Evolutionary conservation across 2,888 invertebrate genomes (phyloP).

Genomic region (Busseola fusca): DNA sequence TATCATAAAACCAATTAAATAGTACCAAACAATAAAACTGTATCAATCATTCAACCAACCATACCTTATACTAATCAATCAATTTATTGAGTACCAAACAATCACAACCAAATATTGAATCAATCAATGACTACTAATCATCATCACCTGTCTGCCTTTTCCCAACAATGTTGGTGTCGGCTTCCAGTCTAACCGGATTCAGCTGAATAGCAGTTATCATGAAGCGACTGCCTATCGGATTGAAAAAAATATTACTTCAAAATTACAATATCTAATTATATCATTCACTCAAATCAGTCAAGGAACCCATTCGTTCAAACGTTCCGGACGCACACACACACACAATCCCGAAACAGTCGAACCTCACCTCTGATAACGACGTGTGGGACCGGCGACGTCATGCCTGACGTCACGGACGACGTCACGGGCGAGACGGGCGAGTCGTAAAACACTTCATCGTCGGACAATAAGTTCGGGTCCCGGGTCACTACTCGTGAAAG

Average conservation of each 20-base stretch:
- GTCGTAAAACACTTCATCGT: slow-evolving; percentile 84
- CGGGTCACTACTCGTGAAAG: slow-evolving; percentile 53
- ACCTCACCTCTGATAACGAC: slow-evolving; percentile 61
- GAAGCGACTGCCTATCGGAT: neutral
- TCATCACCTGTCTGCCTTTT: too few species aligned
- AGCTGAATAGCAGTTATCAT: too few species aligned
- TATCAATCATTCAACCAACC: neutral
- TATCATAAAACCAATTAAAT: neutral
- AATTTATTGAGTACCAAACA: neutral
- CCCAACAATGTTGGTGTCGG: too few species aligned
- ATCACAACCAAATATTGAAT: neutral
- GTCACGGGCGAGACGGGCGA: slow-evolving; percentile 72
- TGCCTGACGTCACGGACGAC: slow-evolving; percentile 63
- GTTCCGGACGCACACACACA: neutral
- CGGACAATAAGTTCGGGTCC: slow-evolving; percentile 79
- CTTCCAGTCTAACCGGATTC: too few species aligned
- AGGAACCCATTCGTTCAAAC: neutral
- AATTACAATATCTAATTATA: neutral
- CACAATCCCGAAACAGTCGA: neutral
- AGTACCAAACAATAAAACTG: neutral
- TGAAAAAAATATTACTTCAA: neutral
- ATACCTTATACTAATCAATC: neutral
- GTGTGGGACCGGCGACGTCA: slow-evolving; percentile 64
- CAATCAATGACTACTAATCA: neutral
- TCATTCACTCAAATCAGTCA: neutral